phyloP scores from a whole-genome alignment of 2,113 vertebrate genomes.

The Tachysurus vachellii region DNA sequence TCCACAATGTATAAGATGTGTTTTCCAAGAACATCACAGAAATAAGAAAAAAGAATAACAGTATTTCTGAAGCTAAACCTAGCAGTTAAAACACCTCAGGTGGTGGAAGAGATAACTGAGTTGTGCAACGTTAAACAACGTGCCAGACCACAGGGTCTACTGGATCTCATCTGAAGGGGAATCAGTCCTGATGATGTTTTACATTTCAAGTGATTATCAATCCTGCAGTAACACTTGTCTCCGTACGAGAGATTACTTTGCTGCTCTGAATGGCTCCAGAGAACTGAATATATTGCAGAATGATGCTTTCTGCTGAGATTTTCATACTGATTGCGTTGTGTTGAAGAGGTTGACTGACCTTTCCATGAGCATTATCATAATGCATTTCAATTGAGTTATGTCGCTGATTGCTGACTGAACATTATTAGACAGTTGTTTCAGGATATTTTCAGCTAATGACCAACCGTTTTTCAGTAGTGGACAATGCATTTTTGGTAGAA shows the following conservation, averaged over 20 bases:
- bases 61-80: not conserved
- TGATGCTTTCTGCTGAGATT: conserved; percentile 20
- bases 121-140: not conserved
- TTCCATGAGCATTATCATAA: conserved; percentile 27
- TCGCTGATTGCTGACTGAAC: conserved; percentile 12
- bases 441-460: not conserved
- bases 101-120: not conserved
- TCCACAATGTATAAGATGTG: not conserved
- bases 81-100: not conserved
- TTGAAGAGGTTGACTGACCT: conserved; percentile 23
- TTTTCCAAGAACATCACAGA: not conserved
- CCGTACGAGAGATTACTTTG: conserved; percentile 30
- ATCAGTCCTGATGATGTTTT: conserved; percentile 69
- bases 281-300: conserved; percentile 21
- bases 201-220: conserved; percentile 67
- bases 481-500: conserved; percentile 2
- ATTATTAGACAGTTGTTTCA: conserved; percentile 7
- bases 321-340: conserved; percentile 11
- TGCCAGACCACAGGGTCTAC: conserved; percentile 40
- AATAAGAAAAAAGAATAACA: not conserved
- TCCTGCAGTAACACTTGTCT: conserved; percentile 56
- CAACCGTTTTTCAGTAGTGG: not conserved
- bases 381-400: conserved; percentile 2
- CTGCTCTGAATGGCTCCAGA: conserved; percentile 38
- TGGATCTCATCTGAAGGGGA: conserved; percentile 49